Evolutionary conservation across 2,113 vertebrate species (phyloP), one percentile per base, ranked within the genome.

Genomic region (Caloenas nicobarica): DNA sequence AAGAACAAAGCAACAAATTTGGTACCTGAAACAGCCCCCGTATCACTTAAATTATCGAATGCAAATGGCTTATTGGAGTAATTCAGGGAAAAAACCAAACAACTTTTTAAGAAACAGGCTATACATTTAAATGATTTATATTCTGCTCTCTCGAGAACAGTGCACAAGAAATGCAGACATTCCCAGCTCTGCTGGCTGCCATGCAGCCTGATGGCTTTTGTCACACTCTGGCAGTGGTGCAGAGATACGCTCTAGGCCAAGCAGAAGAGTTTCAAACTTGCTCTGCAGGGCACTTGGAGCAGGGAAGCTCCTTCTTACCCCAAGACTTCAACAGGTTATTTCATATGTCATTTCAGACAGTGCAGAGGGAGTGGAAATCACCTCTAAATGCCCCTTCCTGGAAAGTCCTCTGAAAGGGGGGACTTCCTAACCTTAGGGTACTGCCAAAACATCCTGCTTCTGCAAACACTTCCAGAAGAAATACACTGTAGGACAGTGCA

Each of bases 1-100:
- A 91, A 95, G 89, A 92, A 34, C 46, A 92, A 94, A 95, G 81
- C 24, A 58, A 54, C 50, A 91, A 91, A 89, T 91, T 88, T 95
- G 70, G 50, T 89, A 69, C 74, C 91, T 82, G 87, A 44, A 85
- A 62, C 36, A 73, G 70, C 16, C n/a, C 13, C 8, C 3, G 0
- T 77, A 82, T 77, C 87, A 72, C 40, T 58, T 76, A 58, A 74
- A 91, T 82, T 85, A 80, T 78, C 56, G 78, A 66, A 81, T 78
- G 71, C 68, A 88, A 93, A 66, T 62, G 11, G 36, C 3, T 95
- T 91, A 70, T 70, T 83, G 62, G 58, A 62, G 31, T 77, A 85
- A 86, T 71, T 89, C 19, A 42, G 62, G 31, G 25, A 69, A 72
- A 92, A 53, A 53, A 28, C 11, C 16, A 31, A 79, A 60, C 15